Evolutionary conservation across 2,888 invertebrate species (phyloP), one percentile per base, ranked within the genome.

Genomic region (Adelphocoris suturalis): DNA sequence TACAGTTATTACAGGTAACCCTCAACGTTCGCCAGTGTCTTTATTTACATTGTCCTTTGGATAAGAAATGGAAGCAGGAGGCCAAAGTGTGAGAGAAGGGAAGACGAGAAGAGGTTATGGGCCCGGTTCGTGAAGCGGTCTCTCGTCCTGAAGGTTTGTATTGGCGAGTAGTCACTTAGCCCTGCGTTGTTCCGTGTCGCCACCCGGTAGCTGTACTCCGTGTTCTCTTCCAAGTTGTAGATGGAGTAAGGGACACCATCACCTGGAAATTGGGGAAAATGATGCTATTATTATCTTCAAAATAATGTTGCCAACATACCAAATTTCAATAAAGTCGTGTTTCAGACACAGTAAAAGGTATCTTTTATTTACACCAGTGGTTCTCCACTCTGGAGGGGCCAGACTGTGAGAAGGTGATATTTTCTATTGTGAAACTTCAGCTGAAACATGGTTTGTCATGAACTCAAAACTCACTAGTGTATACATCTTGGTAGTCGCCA

Each of bases 121-220:
- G 14, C 27, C 13, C 37, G 9, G 52, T 19, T 48, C 7, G 52
- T 52, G 52, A 52, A 16, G 27, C 19, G 68, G 48, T 48, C 82
- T 52, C 52, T 82, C 52, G 82, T 82, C 23, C 48, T 90, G 84
- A 91, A 91, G n/a, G 81, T 86, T 16, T 91, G 90, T 14, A 90
- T 90, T 12, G 90, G 90, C 13, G 90, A 90, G 85, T 80, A 91
- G 75, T 91, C 91, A 93, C 94, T 94, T 92, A 94, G 92, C n/a
- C 95, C 95, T 13, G 95, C 95, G 27, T 93, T 93, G 92, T 95
- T 95, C 89, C 93, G 93, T 1, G 95, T 94, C 48, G 95, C 95
- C 0, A 94, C 95, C 86, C 94, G 93, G 90, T 95, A 93, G 90
- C 94, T 93, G 92, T 95, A 95, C 52, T 93, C 93, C 1, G 95